These are phyloP conservation scores for Aphodius sticticus DNA, from an alignment of 2,888 invertebrate genomes.

Conservation along the genomic window DNA sequence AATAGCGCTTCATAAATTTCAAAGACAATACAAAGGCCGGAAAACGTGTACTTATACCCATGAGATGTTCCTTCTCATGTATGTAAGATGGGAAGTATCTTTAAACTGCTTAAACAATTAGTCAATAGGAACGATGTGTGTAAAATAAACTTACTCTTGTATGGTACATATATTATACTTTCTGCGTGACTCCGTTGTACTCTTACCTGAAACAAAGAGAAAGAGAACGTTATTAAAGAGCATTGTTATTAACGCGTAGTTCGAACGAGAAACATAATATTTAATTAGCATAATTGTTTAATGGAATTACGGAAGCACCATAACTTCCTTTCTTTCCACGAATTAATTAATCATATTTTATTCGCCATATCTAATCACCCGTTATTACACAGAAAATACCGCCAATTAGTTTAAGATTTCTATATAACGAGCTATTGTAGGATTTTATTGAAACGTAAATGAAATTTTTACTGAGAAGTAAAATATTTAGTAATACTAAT, in stretches of 20 bases:
- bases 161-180: background rate
- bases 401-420: background rate
- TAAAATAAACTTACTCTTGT: background rate
- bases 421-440: background rate
- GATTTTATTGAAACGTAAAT: too few relatives aligned
- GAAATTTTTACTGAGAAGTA: too few relatives aligned
- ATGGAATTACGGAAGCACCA: background rate
- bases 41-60: too few relatives aligned
- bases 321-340: background rate
- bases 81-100: too few relatives aligned
- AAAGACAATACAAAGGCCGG: too few relatives aligned
- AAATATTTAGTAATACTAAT: too few relatives aligned
- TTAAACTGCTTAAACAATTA: too few relatives aligned
- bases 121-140: background rate
- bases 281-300: background rate
- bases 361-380: background rate
- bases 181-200: background rate
- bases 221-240: background rate
- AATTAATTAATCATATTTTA: background rate
- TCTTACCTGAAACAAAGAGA: background rate
- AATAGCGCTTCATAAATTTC: too few relatives aligned
- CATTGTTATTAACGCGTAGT: background rate
- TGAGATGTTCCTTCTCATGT: too few relatives aligned
- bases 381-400: background rate
- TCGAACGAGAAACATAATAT: background rate